Evolutionary conservation across 2,797 vertebrate species (phyloP).

Genomic region (Chelidonichthys spinosus): DNA sequence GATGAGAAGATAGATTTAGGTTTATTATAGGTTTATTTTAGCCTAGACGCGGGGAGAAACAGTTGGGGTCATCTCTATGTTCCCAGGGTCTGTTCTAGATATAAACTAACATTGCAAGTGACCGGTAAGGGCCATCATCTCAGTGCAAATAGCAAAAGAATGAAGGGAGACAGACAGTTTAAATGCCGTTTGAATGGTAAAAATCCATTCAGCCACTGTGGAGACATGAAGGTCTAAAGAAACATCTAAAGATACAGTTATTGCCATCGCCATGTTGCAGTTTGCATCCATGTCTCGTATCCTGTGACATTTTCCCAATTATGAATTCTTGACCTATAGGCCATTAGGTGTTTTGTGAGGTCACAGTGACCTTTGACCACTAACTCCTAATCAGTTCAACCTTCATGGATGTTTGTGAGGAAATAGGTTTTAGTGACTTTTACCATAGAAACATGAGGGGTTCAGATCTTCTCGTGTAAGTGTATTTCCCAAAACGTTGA

Average conservation of each 20-base stretch:
- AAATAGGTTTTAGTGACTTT: not conserved
- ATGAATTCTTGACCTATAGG: too few species aligned
- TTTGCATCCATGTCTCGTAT: too few species aligned
- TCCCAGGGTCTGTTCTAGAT: not conserved
- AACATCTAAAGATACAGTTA: not conserved
- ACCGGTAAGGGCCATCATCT: not conserved
- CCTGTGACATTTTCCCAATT: too few species aligned
- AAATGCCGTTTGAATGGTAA: not conserved
- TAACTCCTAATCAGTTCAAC: too few species aligned
- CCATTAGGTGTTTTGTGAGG: not conserved
- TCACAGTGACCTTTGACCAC: too few species aligned
- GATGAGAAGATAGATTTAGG: not conserved
- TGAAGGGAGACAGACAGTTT: not conserved
- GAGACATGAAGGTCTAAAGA: not conserved
- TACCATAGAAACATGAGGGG: not conserved
- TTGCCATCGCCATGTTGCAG: too few species aligned
- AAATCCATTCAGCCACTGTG: not conserved
- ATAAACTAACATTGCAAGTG: not conserved
- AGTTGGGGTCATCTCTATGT: not conserved
- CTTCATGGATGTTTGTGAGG: too few species aligned
- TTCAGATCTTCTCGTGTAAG: conserved; percentile 7
- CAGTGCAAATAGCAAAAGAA: not conserved
- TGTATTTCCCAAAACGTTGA: not conserved
- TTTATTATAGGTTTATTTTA: not conserved
- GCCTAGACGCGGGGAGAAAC: not conserved